Conservation (phyloP, 2,113 vertebrate species). For the Fukomys damarensis region DNA sequence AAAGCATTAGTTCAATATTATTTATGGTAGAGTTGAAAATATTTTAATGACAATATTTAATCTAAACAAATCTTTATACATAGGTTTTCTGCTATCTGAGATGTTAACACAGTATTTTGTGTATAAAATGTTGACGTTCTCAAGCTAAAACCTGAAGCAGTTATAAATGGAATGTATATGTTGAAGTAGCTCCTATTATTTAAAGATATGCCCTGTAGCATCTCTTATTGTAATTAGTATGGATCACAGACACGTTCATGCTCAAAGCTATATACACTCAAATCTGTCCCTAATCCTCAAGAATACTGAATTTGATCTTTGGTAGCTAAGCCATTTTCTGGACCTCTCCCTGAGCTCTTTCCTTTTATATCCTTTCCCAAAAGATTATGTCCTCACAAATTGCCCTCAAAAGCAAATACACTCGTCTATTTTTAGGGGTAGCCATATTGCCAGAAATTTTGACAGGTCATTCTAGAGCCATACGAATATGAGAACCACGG, state of each 20-base stretch:
- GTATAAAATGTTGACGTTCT: conserved; percentile 35
- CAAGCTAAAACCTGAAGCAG: conserved; percentile 23
- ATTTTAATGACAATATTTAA: conserved; percentile 45
- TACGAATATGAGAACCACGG: neutral
- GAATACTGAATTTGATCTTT: neutral
- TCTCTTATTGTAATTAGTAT: neutral
- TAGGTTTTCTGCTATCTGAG: conserved; percentile 46
- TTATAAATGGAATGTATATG: neutral
- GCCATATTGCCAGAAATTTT: neutral
- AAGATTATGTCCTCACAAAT: neutral
- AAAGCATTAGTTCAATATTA: conserved; percentile 63
- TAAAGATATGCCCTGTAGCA: neutral
- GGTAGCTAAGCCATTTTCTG: neutral
- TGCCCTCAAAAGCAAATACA: neutral
- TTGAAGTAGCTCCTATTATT: neutral
- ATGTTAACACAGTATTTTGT: conserved; percentile 9
- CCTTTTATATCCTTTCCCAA: neutral
- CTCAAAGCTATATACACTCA: neutral
- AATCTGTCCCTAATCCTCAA: neutral
- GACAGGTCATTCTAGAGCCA: neutral
- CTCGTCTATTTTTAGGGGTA: neutral
- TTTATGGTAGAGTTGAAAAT: conserved; percentile 69
- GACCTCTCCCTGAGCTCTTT: neutral
- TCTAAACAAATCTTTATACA: conserved; percentile 50
- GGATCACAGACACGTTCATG: neutral